These are phyloP conservation scores for Octodon degus DNA, from an alignment of 2,113 vertebrate species.

Conservation along the genomic window DNA sequence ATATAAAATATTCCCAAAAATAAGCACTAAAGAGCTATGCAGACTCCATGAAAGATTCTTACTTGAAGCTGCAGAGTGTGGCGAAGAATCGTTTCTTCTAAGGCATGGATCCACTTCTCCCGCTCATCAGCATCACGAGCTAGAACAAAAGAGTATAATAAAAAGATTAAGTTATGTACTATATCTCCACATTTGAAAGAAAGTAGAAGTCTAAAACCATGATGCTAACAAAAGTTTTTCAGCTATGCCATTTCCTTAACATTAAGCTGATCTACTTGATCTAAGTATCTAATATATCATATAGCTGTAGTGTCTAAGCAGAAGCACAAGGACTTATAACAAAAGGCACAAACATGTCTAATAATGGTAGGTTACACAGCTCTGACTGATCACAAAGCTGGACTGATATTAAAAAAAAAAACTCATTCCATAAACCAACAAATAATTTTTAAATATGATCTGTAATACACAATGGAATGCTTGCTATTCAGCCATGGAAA, in stretches of 20 bases:
- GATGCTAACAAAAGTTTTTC: neutral
- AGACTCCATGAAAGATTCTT: conserved; percentile 75
- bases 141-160: conserved; percentile 80
- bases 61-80: conserved; percentile 97
- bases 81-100: conserved; percentile 99
- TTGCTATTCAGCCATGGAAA: neutral
- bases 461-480: neutral
- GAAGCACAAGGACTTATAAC: conserved; percentile 30
- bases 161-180: conserved; percentile 34
- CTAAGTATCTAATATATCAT: neutral
- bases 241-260: conserved; percentile 39
- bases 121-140: conserved; percentile 98
- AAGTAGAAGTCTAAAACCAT: conserved; percentile 47
- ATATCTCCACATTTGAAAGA: conserved; percentile 30
- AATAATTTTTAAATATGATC: neutral
- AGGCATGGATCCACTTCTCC: conserved; percentile 99
- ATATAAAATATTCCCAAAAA: neutral
- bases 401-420: conserved; percentile 36
- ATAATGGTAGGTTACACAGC: neutral
- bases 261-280: neutral
- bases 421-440: neutral
- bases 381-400: conserved; percentile 10
- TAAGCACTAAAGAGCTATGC: neutral
- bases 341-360: conserved; percentile 12
- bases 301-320: neutral